phyloP scores from a whole-genome alignment of 2,113 vertebrate species.

The Ameiurus melas region DNA sequence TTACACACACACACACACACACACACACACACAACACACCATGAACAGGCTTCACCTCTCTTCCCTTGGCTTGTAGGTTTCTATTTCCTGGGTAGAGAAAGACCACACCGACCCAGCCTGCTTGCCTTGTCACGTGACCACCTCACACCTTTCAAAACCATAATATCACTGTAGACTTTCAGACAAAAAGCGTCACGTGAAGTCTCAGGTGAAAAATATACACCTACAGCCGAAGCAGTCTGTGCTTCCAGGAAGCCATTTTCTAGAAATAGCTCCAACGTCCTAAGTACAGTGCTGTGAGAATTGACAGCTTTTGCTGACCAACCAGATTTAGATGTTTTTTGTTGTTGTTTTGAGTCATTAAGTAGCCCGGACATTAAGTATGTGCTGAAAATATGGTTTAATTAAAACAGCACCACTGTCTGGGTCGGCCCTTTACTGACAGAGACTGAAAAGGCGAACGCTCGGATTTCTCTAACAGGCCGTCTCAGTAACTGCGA shows the following conservation, averaged over 20 bases:
- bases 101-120: conserved; percentile 65
- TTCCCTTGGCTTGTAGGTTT: conserved; percentile 54
- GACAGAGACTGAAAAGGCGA: conserved; percentile 48
- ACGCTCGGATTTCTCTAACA: conserved; percentile 66
- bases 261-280: conserved; percentile 34
- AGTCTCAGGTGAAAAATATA: not conserved
- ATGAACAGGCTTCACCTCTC: conserved; percentile 44
- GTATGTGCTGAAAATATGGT: not conserved
- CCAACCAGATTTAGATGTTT: not conserved
- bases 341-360: not conserved
- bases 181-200: not conserved
- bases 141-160: conserved; percentile 62
- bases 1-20: too few relatives aligned
- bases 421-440: not conserved
- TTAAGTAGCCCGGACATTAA: not conserved
- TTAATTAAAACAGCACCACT: not conserved
- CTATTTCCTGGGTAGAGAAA: conserved; percentile 38
- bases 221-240: not conserved
- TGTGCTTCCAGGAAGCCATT: conserved; percentile 37
- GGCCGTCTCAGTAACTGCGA: conserved; percentile 75
- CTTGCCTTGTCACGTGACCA: conserved; percentile 61
- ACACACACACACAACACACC: too few relatives aligned
- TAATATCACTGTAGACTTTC: not conserved
- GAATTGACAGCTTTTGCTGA: conserved; percentile 23
- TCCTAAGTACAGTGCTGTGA: conserved; percentile 13